phyloP scores from a whole-genome alignment of 2,888 invertebrate genomes.

The Megamerina dolium region DNA sequence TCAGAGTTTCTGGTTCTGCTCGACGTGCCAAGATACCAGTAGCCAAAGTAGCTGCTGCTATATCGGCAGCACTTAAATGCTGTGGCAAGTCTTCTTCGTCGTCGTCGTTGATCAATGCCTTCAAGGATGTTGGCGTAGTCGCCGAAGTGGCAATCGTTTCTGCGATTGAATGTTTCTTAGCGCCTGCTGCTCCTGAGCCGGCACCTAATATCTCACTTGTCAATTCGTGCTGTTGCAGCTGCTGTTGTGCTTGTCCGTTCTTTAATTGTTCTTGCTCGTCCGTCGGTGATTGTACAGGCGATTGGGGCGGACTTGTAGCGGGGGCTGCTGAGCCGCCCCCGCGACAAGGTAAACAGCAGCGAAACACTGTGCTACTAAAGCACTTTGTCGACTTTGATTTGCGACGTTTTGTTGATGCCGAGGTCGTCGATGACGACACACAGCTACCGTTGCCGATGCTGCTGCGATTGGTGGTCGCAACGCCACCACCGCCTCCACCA shows the following conservation, averaged over 20 bases:
- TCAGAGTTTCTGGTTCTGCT: slow-evolving; percentile 40
- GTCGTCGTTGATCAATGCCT: slow-evolving; percentile 42
- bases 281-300: slow-evolving; percentile 39
- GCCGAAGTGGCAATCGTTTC: slow-evolving; percentile 41
- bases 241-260: slow-evolving; percentile 7
- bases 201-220: slow-evolving; percentile 22
- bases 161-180: slow-evolving; percentile 39
- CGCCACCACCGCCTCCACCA: slow-evolving; percentile 18
- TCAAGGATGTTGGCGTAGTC: slow-evolving; percentile 41
- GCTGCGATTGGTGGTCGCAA: slow-evolving; percentile 19
- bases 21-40: slow-evolving; percentile 38
- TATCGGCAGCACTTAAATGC: slow-evolving; percentile 36
- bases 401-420: slow-evolving; percentile 26
- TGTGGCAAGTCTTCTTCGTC: slow-evolving; percentile 33
- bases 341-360: slow-evolving; percentile 79
- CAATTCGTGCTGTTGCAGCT: slow-evolving; percentile 12
- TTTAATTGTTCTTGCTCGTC: slow-evolving; percentile 24
- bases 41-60: slow-evolving; percentile 39
- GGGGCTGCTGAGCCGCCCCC: slow-evolving; percentile 68
- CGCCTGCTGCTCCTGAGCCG: slow-evolving; percentile 10
- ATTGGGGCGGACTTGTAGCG: slow-evolving; percentile 53
- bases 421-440: slow-evolving; percentile 19
- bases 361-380: slow-evolving; percentile 66
- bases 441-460: slow-evolving; percentile 26
- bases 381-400: slow-evolving; percentile 47